phyloP scores from a whole-genome alignment of 2,113 vertebrate species.

The Leptocoma aspasia region DNA sequence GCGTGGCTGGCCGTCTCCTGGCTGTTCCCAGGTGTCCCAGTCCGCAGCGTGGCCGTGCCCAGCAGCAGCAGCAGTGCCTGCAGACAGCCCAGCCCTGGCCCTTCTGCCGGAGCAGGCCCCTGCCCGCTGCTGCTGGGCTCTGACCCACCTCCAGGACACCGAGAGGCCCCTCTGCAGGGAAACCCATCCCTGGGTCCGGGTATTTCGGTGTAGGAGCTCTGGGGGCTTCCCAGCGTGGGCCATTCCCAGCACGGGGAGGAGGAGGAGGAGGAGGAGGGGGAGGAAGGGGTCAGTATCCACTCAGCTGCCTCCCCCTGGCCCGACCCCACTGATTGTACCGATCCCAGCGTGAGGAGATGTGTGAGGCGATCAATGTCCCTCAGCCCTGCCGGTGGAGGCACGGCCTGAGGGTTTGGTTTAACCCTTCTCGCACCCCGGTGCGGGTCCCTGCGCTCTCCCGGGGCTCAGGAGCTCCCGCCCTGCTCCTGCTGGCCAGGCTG shows the following conservation, averaged over 20 bases:
- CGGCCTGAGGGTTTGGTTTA: neutral
- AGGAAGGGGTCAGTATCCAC: neutral
- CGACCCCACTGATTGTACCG: neutral
- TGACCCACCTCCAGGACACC: accelerated
- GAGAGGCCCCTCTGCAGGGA: neutral
- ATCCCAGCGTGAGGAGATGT: neutral
- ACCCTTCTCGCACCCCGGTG: accelerated
- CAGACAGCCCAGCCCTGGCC: neutral
- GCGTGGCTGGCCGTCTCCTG: accelerated
- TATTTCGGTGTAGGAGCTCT: neutral
- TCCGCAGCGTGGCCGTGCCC: neutral
- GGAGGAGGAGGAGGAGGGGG: neutral
- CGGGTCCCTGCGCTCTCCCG: accelerated
- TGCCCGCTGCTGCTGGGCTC: neutral
- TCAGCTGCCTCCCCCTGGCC: neutral
- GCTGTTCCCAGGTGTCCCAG: neutral
- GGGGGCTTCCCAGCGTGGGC: neutral
- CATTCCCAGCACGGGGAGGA: neutral
- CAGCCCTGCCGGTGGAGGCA: neutral
- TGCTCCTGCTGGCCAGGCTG: neutral
- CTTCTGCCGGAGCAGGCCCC: neutral
- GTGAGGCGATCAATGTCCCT: neutral
- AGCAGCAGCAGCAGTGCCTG: neutral
- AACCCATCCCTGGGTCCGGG: no score
- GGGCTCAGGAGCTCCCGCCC: neutral